Percentiles rank a stretch among this genome's conserved stretches.
Conservation (phyloP, 2,888 invertebrate species). For the Brenthis ino region DNA sequence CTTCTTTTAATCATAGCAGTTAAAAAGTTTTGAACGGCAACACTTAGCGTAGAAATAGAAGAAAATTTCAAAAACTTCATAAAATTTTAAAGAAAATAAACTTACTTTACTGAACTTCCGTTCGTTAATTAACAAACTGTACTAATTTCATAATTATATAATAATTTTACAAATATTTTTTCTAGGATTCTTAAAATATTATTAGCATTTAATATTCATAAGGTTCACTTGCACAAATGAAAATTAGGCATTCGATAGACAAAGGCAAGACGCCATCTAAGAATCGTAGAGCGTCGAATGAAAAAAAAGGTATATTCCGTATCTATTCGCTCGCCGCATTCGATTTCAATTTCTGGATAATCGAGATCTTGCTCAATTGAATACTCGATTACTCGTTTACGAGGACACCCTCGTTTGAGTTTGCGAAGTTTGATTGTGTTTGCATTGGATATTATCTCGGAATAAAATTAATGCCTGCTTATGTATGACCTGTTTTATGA, state of each 20-base stretch:
- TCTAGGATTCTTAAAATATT: background rate
- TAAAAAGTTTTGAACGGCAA: conserved; percentile 8
- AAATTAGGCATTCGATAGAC: conserved; percentile 24
- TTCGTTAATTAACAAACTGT: conserved; percentile 10
- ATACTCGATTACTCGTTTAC: conserved; percentile 79
- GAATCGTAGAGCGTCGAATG: conserved; percentile 24
- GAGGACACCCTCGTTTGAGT: conserved; percentile 72
- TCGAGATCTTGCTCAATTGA: conserved; percentile 80
- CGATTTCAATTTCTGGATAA: conserved; percentile 77
- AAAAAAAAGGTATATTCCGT: conserved; percentile 58
- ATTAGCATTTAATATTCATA: conserved; percentile 11
- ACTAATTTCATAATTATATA: background rate
- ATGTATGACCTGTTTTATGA: conserved; percentile 31
- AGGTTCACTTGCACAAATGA: background rate
- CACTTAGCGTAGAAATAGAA: conserved; percentile 1
- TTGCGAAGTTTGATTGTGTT: conserved; percentile 77
- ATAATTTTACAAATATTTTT: conserved; percentile 3
- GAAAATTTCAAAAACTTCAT: conserved; percentile 17
- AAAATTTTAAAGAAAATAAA: conserved; percentile 14
- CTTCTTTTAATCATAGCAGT: conserved; percentile 12
- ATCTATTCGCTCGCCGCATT: conserved; percentile 69
- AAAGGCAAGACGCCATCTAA: conserved; percentile 28
- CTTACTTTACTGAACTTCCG: conserved; percentile 3
- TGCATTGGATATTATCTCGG: conserved; percentile 65
- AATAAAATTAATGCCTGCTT: conserved; percentile 59